Conservation (phyloP, 2,797 vertebrate genomes). For the Malurus splendens region DNA sequence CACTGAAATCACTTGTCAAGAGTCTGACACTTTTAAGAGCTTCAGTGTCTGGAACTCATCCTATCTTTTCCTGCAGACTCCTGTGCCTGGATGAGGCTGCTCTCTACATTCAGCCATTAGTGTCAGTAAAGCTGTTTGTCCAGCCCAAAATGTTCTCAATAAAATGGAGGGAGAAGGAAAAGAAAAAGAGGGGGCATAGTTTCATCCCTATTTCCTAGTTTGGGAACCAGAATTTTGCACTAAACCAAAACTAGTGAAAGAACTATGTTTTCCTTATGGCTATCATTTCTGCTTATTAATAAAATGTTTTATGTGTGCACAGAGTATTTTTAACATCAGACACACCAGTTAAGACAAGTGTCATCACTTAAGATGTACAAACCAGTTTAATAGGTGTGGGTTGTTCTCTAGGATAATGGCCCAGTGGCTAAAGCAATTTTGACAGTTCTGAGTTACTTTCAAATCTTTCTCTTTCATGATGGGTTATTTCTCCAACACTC, state of each 20-base stretch:
- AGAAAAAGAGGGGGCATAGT: neutral
- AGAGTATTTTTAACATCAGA: neutral
- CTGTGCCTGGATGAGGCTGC: neutral
- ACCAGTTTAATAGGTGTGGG: neutral
- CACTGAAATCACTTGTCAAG: slow-evolving; percentile 18
- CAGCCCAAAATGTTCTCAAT: neutral
- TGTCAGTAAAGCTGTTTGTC: neutral
- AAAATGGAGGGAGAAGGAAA: neutral
- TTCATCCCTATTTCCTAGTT: neutral
- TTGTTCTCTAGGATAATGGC: neutral
- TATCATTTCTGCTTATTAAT: neutral
- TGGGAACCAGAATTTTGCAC: neutral
- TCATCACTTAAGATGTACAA: neutral
- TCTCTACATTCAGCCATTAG: neutral
- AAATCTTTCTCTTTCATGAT: neutral
- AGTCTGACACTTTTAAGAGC: neutral
- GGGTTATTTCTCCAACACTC: neutral
- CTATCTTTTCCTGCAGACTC: neutral
- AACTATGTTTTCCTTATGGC: neutral
- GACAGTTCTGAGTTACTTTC: neutral
- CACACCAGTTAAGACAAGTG: neutral
- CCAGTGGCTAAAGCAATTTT: neutral
- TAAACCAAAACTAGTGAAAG: neutral
- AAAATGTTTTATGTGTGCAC: neutral
- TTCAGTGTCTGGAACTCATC: slow-evolving; percentile 2